Conservation (phyloP, 2,888 invertebrate species). For the Gortyna flavago region DNA sequence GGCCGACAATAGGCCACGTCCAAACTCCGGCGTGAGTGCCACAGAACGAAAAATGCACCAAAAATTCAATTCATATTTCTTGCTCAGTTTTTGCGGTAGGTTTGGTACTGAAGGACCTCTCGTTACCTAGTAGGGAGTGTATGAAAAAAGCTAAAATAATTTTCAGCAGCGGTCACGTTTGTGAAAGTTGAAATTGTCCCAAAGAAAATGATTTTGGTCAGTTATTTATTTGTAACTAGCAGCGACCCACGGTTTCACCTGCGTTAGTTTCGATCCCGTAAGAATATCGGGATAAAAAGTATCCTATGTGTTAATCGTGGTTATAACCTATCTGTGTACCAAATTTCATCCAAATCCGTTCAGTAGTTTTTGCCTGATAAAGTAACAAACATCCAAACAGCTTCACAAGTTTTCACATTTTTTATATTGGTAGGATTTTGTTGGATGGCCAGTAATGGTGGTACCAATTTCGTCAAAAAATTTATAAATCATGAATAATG, state of each 20-base stretch:
- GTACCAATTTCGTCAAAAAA: background rate
- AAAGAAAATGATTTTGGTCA: background rate
- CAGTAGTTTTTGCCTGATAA: too few relatives aligned
- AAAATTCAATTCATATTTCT: constrained; percentile 60
- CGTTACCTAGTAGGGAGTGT: constrained; percentile 18
- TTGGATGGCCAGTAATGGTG: too few relatives aligned
- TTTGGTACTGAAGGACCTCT: constrained; percentile 35
- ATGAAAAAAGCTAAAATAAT: constrained; percentile 26
- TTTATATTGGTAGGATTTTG: too few relatives aligned
- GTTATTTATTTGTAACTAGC: background rate
- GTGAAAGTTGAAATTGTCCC: background rate
- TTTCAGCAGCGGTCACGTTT: constrained; percentile 25
- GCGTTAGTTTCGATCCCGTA: too few relatives aligned
- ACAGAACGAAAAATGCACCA: constrained; percentile 54
- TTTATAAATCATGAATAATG: background rate
- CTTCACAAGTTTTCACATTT: too few relatives aligned
- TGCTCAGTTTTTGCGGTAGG: constrained; percentile 52
- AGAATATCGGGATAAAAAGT: too few relatives aligned
- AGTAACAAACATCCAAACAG: too few relatives aligned
- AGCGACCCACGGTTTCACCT: too few relatives aligned
- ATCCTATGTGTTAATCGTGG: too few relatives aligned
- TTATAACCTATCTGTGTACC: too few relatives aligned
- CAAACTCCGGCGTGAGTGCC: constrained; percentile 24
- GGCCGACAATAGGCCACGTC: constrained; percentile 59
- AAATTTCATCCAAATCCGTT: too few relatives aligned